Conservation (phyloP, 2,888 invertebrate genomes). For the Brenthis hecate region DNA sequence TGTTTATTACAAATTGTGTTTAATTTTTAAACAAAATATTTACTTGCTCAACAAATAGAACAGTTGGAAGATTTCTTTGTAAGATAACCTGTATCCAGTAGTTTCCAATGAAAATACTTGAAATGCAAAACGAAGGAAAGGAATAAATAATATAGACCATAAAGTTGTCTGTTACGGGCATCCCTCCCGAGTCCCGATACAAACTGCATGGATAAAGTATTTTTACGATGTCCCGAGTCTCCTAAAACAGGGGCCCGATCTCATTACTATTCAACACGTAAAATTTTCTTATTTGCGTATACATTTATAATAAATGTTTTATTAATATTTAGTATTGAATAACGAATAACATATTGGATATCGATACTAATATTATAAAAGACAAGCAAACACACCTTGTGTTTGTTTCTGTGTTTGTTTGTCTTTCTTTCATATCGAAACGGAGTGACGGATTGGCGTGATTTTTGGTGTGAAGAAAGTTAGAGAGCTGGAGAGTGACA, state of each 20-base stretch:
- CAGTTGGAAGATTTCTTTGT: not conserved
- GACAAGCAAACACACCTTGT: too few species aligned
- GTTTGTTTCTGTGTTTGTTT: too few species aligned
- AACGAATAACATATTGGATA: not conserved
- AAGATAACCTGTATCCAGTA: slow-evolving; percentile 5
- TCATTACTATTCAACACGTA: slow-evolving; percentile 54
- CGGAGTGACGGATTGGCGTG: too few species aligned
- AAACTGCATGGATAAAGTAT: slow-evolving; percentile 36
- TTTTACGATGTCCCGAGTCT: slow-evolving; percentile 37
- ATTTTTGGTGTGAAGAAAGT: too few species aligned
- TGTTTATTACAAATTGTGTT: too few species aligned
- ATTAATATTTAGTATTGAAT: too few species aligned
- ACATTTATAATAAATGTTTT: slow-evolving; percentile 20
- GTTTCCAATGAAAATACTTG: slow-evolving; percentile 11
- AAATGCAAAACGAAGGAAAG: slow-evolving; percentile 14
- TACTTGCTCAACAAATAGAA: not conserved
- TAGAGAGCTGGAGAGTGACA: too few species aligned
- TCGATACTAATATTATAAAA: too few species aligned
- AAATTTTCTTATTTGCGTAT: slow-evolving; percentile 49
- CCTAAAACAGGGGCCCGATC: slow-evolving; percentile 30
- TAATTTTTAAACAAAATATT: not conserved
- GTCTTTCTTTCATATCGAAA: too few species aligned
- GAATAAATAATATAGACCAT: slow-evolving; percentile 28
- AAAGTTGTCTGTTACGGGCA: slow-evolving; percentile 26
- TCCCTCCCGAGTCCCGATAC: slow-evolving; percentile 27